Evolutionary conservation across 2,797 vertebrate species (phyloP).

Genomic region (Glossophaga mutica): DNA sequence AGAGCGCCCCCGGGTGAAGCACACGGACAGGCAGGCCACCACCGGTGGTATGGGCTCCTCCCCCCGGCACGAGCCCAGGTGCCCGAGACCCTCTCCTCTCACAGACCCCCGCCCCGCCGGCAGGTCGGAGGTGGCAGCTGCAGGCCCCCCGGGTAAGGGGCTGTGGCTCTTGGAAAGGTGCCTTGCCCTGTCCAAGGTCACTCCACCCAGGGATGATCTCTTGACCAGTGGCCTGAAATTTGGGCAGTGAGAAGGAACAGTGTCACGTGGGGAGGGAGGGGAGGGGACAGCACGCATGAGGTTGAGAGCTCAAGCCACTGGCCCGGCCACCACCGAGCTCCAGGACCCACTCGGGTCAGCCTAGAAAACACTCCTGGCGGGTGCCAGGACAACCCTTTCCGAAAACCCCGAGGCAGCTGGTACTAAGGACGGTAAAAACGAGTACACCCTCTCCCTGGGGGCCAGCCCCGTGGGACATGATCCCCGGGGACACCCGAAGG

Average conservation of each 20-base stretch:
- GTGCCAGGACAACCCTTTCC: background rate
- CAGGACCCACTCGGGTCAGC: background rate
- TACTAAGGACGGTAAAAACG: rapidly evolving
- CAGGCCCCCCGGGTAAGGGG: background rate
- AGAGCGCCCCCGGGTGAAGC: background rate
- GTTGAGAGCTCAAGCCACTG: background rate
- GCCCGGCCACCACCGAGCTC: rapidly evolving
- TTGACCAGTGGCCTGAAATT: background rate
- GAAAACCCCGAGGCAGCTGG: background rate
- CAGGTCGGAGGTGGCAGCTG: background rate
- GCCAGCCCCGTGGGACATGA: rapidly evolving
- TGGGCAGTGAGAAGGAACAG: background rate
- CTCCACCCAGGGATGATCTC: background rate
- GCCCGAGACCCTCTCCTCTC: background rate
- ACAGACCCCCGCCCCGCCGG: background rate
- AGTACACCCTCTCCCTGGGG: background rate
- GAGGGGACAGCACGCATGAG: too few relatives aligned
- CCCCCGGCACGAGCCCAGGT: background rate
- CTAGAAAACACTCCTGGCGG: background rate
- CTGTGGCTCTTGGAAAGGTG: background rate
- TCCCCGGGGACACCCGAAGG: background rate
- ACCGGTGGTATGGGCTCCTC: background rate
- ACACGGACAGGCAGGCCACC: rapidly evolving
- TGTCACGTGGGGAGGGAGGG: rapidly evolving
- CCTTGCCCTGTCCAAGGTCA: background rate